Evolutionary conservation across 1,140 invertebrate genomes (phyloP).

Genomic region (Potamilus streckersoni): DNA sequence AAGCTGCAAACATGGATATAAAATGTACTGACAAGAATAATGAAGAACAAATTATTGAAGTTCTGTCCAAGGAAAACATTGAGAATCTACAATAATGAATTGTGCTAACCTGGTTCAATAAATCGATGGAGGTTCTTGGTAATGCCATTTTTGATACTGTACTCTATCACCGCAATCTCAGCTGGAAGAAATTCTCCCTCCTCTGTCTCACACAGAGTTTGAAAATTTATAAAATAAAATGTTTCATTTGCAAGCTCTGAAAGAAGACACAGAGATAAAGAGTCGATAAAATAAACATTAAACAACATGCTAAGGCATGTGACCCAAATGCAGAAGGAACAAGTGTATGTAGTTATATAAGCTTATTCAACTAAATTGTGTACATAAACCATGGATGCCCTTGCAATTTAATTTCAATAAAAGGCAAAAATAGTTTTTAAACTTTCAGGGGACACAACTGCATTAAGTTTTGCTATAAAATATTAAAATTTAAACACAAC

Average conservation of each 20-base stretch:
- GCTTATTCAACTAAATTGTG: too few species aligned
- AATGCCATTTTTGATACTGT: conserved; percentile 55
- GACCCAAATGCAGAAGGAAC: too few species aligned
- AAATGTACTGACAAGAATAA: neutral
- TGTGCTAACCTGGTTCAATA: conserved; percentile 53
- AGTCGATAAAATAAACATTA: conserved; percentile 3
- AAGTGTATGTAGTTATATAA: too few species aligned
- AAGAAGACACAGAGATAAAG: conserved; percentile 21
- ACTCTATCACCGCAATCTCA: conserved; percentile 60
- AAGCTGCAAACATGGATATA: too few species aligned
- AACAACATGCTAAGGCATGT: too few species aligned
- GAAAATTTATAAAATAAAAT: conserved; percentile 61
- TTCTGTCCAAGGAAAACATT: neutral
- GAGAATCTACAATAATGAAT: neutral
- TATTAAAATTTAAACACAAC: too few species aligned
- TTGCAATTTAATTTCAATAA: too few species aligned
- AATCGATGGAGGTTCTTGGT: conserved; percentile 56
- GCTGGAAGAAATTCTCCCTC: conserved; percentile 57
- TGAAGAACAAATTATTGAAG: neutral
- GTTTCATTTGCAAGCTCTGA: conserved; percentile 43
- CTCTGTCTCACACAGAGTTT: conserved; percentile 57
- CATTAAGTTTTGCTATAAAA: too few species aligned
- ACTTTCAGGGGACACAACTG: too few species aligned
- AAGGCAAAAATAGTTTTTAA: too few species aligned
- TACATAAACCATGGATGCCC: too few species aligned